A percentile compares a stretch with the other conserved stretches of the same genome.
Conservation (phyloP, 2,113 vertebrate species). For the Garra rufa region DNA sequence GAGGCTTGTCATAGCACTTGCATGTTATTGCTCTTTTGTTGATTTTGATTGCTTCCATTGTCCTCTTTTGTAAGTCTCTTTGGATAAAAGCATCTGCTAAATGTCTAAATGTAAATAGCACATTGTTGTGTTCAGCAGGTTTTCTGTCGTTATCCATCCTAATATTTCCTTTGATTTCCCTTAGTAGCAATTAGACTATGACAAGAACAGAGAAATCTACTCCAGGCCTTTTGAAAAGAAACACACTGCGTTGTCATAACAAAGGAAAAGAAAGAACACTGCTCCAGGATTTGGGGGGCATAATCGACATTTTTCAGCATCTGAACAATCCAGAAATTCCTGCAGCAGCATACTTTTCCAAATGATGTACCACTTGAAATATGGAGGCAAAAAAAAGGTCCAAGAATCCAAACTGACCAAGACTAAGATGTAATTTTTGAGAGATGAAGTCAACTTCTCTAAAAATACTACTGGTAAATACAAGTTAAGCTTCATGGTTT, state of each 20-base stretch:
- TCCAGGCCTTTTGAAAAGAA: background rate
- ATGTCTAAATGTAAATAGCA: too few species aligned
- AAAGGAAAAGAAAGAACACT: constrained; percentile 3
- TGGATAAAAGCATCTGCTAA: too few species aligned
- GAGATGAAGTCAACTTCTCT: constrained; percentile 1
- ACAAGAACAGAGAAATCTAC: background rate
- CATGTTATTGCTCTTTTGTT: too few species aligned
- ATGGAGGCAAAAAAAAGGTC: constrained; percentile 4
- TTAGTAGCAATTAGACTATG: background rate
- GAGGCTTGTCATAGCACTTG: too few species aligned
- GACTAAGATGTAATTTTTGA: constrained; percentile 7
- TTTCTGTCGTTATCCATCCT: background rate
- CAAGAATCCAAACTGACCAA: background rate
- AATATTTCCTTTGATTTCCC: background rate
- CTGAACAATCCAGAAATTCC: constrained; percentile 18
- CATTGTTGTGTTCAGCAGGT: constrained; percentile 25
- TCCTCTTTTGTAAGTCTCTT: too few species aligned
- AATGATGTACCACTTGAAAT: constrained; percentile 13
- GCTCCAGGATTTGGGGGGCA: background rate
- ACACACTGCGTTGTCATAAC: background rate
- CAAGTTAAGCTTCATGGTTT: background rate
- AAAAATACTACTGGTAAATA: background rate
- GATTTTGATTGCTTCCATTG: too few species aligned
- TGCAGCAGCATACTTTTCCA: background rate
- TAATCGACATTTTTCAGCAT: background rate